Base-by-base conservation (phyloP, 2,797 vertebrate species). In the Tenualosa ilisha region DNA sequence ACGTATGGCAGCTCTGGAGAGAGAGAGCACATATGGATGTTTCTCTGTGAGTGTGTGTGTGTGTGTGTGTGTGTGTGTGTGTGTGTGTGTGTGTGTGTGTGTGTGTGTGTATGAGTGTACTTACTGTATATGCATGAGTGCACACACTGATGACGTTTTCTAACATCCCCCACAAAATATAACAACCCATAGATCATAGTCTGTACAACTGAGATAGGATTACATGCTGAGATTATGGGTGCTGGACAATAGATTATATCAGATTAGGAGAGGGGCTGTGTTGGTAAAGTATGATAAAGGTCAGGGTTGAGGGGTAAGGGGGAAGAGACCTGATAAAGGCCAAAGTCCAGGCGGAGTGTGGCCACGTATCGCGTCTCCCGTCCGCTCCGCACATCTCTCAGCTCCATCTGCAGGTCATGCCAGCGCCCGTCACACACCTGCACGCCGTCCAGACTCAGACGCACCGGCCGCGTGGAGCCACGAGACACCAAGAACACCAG, bases 341-440 rank as follows among this genome's bases (percentile, higher is more conserved):
- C 98, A 0, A 98, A 99, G 93, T 99, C 98, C 43, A 99, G 91
- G 24, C 96, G 95, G 83, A 99, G 93, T 1, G 97, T 98, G 86
- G 98, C 97, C 5, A 99, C 93, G 0, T 98, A 98, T 85, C 95
- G 96, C 0, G 95, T 96, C 86, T 97, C 97, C 1, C 95, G 93
- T 37, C 97, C 97, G 0, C 95, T 97, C 86, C 92, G 97, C 81
- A 97, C 95, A 0, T 99, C 98, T 72, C 97, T 94, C 86, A 99
- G 94, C 91, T 99, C 97, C 90, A 99, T 94, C 91, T 97, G 97
- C 59, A 99, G 94, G 92, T 99, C 97, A 0, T 99, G 98, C 98
- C 98, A 99, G n/a, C 85, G 95, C 43, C 98, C 98, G 17, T 99
- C 98, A 15, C 95, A 97, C 92, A 99, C 96, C 84, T 90, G 95